Percentiles rank a stretch among this genome's conserved stretches.
These are phyloP conservation scores for Norana najaformis DNA, from an alignment of 2,888 invertebrate genomes.

Conservation along the genomic window DNA sequence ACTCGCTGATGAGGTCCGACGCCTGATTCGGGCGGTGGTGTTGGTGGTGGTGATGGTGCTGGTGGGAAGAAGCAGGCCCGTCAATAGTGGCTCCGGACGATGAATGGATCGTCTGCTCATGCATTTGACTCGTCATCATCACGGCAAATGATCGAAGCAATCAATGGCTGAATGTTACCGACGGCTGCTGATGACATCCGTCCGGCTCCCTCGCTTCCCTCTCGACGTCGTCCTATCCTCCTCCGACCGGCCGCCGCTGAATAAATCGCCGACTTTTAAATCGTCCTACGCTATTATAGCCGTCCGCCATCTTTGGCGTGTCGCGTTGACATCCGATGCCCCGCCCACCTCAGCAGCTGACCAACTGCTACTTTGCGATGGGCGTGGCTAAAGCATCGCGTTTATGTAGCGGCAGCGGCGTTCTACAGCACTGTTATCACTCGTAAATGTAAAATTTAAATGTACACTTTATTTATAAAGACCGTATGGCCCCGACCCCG, in stretches of 20 bases:
- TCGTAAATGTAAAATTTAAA: too few relatives aligned
- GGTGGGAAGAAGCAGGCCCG: neutral
- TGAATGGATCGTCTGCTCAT: neutral
- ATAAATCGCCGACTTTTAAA: neutral
- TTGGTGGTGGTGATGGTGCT: neutral
- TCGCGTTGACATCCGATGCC: neutral
- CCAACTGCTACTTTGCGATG: neutral
- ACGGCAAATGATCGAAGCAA: neutral
- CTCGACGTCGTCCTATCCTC: neutral
- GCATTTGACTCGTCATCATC: slow-evolving; percentile 18
- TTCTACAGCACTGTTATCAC: too few relatives aligned
- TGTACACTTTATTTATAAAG: too few relatives aligned
- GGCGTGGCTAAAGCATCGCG: neutral
- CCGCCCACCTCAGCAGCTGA: neutral
- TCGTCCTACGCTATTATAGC: slow-evolving; percentile 14
- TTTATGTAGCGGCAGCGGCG: neutral
- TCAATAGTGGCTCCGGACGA: neutral
- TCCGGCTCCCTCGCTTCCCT: neutral
- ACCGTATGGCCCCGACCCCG: too few relatives aligned
- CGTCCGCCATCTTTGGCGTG: slow-evolving; percentile 22
- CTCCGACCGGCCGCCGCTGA: neutral
- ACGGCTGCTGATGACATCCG: slow-evolving; percentile 13
- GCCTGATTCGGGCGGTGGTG: neutral
- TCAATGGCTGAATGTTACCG: slow-evolving; percentile 4
- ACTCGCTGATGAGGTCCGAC: neutral